phyloP scores from a whole-genome alignment of 2,888 invertebrate species.

The Arenicola marina region DNA sequence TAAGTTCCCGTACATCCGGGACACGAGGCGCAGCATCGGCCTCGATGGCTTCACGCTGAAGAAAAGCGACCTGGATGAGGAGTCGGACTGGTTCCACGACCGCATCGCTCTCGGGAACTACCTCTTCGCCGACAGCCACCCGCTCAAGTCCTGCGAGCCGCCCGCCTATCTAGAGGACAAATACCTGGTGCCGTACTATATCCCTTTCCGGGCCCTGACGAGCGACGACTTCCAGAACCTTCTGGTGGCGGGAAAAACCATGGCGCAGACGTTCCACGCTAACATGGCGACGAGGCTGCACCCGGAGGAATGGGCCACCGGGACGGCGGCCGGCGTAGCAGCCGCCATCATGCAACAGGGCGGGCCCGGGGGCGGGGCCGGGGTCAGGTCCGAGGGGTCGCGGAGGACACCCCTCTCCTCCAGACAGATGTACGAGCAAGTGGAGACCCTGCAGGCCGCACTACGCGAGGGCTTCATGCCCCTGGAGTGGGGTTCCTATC shows the following conservation, averaged over 20 bases:
- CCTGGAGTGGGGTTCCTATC: too few relatives aligned
- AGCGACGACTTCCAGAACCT: constrained; percentile 27
- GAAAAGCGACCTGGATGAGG: constrained; percentile 12
- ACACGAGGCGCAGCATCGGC: constrained; percentile 28
- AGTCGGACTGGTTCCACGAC: constrained; percentile 20
- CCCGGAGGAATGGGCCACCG: constrained; percentile 25
- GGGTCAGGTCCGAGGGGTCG: too few relatives aligned
- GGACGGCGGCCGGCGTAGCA: constrained; percentile 28
- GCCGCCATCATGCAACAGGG: constrained; percentile 28
- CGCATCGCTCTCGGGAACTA: constrained; percentile 28
- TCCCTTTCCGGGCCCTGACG: constrained; percentile 29
- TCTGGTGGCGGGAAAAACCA: constrained; percentile 29
- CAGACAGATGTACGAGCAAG: too few relatives aligned
- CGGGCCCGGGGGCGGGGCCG: too few relatives aligned
- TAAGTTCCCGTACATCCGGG: constrained; percentile 27
- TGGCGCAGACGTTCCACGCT: constrained; percentile 28
- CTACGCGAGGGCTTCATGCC: too few relatives aligned
- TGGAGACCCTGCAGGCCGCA: too few relatives aligned
- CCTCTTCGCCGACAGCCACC: constrained; percentile 19
- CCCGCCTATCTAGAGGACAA: constrained; percentile 21
- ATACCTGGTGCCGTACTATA: constrained; percentile 23
- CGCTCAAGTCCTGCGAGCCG: constrained; percentile 13
- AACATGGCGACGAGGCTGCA: constrained; percentile 29
- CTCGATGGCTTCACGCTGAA: constrained; percentile 21
- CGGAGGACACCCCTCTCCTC: too few relatives aligned